Evolutionary conservation across 1,140 invertebrate species (phyloP), one percentile per base, ranked within the genome.

Genomic region (Atta texana): DNA sequence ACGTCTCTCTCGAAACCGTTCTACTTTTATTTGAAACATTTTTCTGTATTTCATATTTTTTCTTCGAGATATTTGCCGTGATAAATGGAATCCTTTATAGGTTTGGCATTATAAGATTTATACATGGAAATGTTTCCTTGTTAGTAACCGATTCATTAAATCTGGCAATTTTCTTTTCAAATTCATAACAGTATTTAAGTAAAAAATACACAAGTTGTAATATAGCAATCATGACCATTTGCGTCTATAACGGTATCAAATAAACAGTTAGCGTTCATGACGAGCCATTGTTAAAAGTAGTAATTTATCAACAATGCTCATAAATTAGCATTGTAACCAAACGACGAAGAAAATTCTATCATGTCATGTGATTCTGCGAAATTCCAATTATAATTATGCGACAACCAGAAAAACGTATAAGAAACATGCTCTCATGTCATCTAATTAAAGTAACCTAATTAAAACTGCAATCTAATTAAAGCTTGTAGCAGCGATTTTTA

Each of bases 231-330:
- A 59, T 16, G 64, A 85, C 78, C 74, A 34, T 86, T 88, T 75
- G 44, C 59, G 61, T 39, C 39, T 44, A 21, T 81, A 89, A 89
- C 87, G 84, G 88, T 71, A 63, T 55, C n/a, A 44, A 4, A 2
- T n/a, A 14, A 88, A 86, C 87, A 59, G 87, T 88, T 86, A 80
- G 21, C 7, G 31, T 71, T 68, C 21, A 39, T 5, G 2, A 81
- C 6, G 68, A 78, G 18, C 1, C 39, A 55, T 7, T 10, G 14
- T 61, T 28, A 21, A 59, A 21, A 44, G 14, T 12, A 1, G 51
- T 34, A 61, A 77, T 59, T 81, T 21, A 57, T 44, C 24, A 80
- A 55, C 66, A 53, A 82, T 57, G 8, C 51, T 1, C 71, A 3
- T 51, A 24, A 39, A 74, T 69, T 51, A 49, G 18, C 31, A 87